Percentiles rank a stretch among this genome's conserved stretches.
Conservation (phyloP, 2,888 invertebrate species). For the Acronicta alni region DNA sequence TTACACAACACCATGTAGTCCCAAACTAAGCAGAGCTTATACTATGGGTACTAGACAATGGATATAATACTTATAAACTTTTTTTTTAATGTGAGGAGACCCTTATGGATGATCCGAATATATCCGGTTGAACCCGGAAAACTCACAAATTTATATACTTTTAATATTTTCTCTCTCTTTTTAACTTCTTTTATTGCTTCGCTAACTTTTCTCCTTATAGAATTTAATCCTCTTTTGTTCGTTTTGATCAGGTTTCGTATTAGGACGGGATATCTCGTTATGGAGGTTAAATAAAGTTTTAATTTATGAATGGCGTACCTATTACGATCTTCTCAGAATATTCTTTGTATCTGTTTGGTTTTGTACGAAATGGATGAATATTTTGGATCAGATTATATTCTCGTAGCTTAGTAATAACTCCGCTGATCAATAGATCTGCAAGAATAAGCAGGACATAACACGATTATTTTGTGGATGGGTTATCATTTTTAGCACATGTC, state of each 20-base stretch:
- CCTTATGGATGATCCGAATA: slow-evolving; percentile 34
- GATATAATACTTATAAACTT: too few species aligned
- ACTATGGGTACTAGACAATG: too few species aligned
- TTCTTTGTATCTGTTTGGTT: slow-evolving; percentile 12
- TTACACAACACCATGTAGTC: too few species aligned
- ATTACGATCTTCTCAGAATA: slow-evolving; percentile 16
- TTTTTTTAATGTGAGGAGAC: slow-evolving; percentile 14
- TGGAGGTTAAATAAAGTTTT: slow-evolving; percentile 40
- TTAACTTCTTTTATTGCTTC: slow-evolving; percentile 63
- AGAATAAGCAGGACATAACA: too few species aligned
- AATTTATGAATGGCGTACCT: slow-evolving; percentile 38
- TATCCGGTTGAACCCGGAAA: slow-evolving; percentile 50
- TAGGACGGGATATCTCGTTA: slow-evolving; percentile 18
- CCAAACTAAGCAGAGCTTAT: too few species aligned
- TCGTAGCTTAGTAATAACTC: too few species aligned
- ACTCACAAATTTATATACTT: slow-evolving; percentile 57
- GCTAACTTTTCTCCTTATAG: slow-evolving; percentile 53
- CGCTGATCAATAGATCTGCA: too few species aligned
- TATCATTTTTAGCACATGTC: too few species aligned
- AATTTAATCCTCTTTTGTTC: slow-evolving; percentile 53
- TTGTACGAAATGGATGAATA: neutral
- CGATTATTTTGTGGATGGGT: too few species aligned
- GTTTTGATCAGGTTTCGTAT: slow-evolving; percentile 49
- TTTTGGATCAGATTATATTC: neutral
- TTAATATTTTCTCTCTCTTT: slow-evolving; percentile 57